A percentile compares a stretch with the other conserved stretches of the same genome.
These are phyloP conservation scores for Seira ritae DNA, from an alignment of 2,888 invertebrate genomes.

Conservation along the genomic window DNA sequence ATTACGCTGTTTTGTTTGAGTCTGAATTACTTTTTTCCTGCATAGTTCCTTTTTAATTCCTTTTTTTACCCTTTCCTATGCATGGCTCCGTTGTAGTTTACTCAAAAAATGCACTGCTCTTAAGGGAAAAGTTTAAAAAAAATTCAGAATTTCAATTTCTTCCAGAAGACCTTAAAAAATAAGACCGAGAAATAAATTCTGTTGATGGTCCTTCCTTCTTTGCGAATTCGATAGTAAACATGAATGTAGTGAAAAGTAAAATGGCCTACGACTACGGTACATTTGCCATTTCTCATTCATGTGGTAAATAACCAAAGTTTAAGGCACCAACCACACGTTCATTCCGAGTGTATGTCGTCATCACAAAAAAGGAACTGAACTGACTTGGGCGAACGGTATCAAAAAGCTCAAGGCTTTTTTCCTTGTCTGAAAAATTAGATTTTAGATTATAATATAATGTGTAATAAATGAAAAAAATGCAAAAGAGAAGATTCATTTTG, in stretches of 20 bases:
- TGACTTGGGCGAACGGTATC: slow-evolving; percentile 42
- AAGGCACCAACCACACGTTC: not conserved
- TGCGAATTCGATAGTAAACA: too few relatives aligned
- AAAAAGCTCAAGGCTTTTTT: slow-evolving; percentile 45
- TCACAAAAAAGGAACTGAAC: slow-evolving; percentile 24
- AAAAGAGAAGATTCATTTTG: slow-evolving; percentile 8
- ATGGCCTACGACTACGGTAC: slow-evolving; percentile 24
- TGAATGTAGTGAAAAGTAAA: too few relatives aligned
- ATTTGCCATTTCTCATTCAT: slow-evolving; percentile 14
- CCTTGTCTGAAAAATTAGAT: slow-evolving; percentile 35
- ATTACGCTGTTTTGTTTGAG: slow-evolving; percentile 23
- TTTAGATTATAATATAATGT: slow-evolving; percentile 13
- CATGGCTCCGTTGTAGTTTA: not conserved
- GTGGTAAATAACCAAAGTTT: too few relatives aligned
- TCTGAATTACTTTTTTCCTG: slow-evolving; percentile 29
- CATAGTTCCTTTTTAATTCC: slow-evolving; percentile 27
- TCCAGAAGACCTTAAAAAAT: not conserved
- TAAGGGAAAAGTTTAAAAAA: too few relatives aligned
- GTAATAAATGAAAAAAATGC: slow-evolving; percentile 22
- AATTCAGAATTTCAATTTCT: too few relatives aligned
- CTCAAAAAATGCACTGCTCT: too few relatives aligned
- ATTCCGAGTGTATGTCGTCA: slow-evolving; percentile 34
- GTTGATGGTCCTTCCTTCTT: not conserved
- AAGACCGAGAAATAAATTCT: not conserved
- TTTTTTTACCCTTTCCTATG: slow-evolving; percentile 7